Evolutionary conservation across 2,888 invertebrate species (phyloP).

Genomic region (Drosophila leonis): DNA sequence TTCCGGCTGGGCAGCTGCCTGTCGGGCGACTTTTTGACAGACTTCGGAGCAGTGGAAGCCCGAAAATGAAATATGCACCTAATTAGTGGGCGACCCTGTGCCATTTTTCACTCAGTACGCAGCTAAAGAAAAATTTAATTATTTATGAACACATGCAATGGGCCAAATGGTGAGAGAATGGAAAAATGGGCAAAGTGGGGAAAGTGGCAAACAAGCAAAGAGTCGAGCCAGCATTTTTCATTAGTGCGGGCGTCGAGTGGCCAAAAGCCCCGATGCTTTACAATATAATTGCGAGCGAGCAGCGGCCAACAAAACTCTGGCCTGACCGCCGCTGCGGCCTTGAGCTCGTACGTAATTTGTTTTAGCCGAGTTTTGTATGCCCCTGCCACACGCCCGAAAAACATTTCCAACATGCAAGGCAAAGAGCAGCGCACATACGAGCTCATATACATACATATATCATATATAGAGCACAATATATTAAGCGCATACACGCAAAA

Average conservation of each 20-base stretch:
- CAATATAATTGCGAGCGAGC: slow-evolving; percentile 69
- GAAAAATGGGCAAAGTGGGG: slow-evolving; percentile 9
- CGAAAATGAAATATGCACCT: slow-evolving; percentile 56
- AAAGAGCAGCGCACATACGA: slow-evolving; percentile 48
- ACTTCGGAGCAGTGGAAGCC: slow-evolving; percentile 37
- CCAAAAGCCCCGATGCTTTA: slow-evolving; percentile 55
- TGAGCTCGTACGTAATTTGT: slow-evolving; percentile 73
- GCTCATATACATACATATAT: slow-evolving; percentile 20
- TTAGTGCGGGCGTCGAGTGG: slow-evolving; percentile 62
- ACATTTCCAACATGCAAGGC: slow-evolving; percentile 71
- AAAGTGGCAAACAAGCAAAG: slow-evolving; percentile 29
- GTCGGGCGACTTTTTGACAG: slow-evolving; percentile 7
- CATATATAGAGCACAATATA: slow-evolving; percentile 64
- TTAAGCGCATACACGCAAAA: slow-evolving; percentile 68
- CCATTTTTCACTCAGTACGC: slow-evolving; percentile 44
- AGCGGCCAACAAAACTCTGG: slow-evolving; percentile 50
- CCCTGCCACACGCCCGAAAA: slow-evolving; percentile 20
- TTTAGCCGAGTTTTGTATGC: slow-evolving; percentile 53
- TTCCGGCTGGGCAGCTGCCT: slow-evolving; percentile 36
- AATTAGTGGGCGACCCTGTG: slow-evolving; percentile 70
- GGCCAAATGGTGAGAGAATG: slow-evolving; percentile 20
- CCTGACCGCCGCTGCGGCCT: slow-evolving; percentile 72
- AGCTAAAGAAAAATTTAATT: slow-evolving; percentile 64
- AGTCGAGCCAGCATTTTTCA: slow-evolving; percentile 65
- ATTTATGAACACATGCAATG: slow-evolving; percentile 76